These are phyloP conservation scores for Drosophila pruinosa DNA, from an alignment of 1,140 invertebrate genomes.

Conservation along the genomic window DNA sequence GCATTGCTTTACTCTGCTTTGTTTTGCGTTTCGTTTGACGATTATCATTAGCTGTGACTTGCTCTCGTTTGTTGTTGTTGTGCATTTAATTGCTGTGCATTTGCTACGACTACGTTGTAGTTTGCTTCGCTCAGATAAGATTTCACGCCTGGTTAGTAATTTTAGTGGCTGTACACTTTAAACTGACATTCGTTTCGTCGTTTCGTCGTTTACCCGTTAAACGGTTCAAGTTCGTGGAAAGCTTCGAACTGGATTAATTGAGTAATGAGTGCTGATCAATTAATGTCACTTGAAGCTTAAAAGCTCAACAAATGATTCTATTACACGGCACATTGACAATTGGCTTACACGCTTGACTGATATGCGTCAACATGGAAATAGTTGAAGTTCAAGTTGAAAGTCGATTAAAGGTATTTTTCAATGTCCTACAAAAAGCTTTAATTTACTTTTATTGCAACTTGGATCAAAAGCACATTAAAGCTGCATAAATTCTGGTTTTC, in stretches of 20 bases:
- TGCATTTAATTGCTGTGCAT: slow-evolving; percentile 38
- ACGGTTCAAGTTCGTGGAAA: slow-evolving; percentile 13
- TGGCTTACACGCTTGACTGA: no score
- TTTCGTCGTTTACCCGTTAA: slow-evolving; percentile 5
- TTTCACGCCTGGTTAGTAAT: slow-evolving; percentile 34
- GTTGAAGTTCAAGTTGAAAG: neutral
- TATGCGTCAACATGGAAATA: neutral
- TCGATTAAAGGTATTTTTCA: neutral
- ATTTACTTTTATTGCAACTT: no score
- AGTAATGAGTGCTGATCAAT: neutral
- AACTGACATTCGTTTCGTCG: neutral
- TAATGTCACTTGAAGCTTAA: neutral
- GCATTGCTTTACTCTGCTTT: slow-evolving; percentile 17
- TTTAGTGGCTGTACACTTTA: slow-evolving; percentile 15
- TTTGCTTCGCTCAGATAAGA: slow-evolving; percentile 37
- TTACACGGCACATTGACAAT: neutral
- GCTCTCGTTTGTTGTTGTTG: slow-evolving; percentile 27
- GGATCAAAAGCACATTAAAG: no score
- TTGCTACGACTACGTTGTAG: slow-evolving; percentile 27
- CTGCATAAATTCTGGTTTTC: no score
- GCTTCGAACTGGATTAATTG: slow-evolving; percentile 1
- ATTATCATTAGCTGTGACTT: slow-evolving; percentile 58
- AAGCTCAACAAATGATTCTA: neutral
- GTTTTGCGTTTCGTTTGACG: slow-evolving; percentile 43
- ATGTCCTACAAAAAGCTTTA: no score